Conservation (phyloP, 2,797 vertebrate genomes). For the Artibeus lituratus region DNA sequence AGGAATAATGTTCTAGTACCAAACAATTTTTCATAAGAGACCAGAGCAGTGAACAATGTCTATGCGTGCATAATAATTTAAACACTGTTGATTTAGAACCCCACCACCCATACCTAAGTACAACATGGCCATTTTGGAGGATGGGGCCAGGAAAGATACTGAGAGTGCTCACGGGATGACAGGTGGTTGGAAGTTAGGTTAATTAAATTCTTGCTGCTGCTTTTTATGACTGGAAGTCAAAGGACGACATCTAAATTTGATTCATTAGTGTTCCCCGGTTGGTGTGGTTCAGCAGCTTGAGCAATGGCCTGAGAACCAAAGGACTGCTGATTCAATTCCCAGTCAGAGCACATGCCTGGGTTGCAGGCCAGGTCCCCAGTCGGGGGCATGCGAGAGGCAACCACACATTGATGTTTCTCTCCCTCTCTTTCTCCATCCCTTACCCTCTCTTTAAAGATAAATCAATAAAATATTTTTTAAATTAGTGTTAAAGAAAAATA, state of each 20-base stretch:
- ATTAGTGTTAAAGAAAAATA: neutral
- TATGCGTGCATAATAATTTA: neutral
- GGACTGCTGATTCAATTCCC: no score
- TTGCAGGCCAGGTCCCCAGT: no score
- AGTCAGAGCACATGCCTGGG: no score
- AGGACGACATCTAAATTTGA: neutral
- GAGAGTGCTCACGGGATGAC: neutral
- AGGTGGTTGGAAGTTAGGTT: neutral
- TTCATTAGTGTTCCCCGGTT: neutral
- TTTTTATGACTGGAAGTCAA: neutral
- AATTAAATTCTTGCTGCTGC: neutral
- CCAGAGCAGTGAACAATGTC: neutral
- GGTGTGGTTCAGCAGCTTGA: no score
- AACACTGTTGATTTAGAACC: neutral
- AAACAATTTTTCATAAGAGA: neutral
- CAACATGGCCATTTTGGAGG: neutral
- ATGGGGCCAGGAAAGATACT: neutral
- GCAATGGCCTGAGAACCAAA: no score
- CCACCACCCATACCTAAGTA: neutral
- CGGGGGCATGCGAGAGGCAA: no score
- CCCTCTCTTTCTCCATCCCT: no score
- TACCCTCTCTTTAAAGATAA: no score
- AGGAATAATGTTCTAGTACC: neutral
- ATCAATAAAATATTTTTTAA: no score
- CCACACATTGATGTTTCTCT: no score